A percentile compares a stretch with the other conserved stretches of the same genome.
These are phyloP conservation scores for Microcebus lehilahytsara DNA, from an alignment of 2,113 vertebrate genomes.

Conservation along the genomic window DNA sequence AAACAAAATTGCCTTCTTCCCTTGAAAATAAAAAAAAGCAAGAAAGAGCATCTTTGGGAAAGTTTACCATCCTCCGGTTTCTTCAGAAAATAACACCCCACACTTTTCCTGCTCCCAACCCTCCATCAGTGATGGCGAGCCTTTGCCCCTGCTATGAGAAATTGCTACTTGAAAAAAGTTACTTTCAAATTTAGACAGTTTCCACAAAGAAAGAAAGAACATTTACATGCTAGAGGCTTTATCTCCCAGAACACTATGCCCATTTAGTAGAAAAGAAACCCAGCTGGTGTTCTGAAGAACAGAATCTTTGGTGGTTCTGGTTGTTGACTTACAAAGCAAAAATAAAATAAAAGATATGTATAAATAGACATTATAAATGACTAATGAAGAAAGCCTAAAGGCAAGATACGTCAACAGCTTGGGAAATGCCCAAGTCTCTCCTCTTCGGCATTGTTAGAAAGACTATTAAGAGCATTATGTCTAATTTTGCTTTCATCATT, in stretches of 20 bases:
- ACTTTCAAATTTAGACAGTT: slow-evolving; percentile 41
- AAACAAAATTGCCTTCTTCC: background rate
- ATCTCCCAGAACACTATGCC: background rate
- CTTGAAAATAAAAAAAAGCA: background rate
- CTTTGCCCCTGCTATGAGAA: slow-evolving; percentile 21
- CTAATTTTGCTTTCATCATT: slow-evolving; percentile 54
- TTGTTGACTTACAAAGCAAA: background rate
- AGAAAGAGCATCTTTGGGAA: background rate
- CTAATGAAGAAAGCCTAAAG: slow-evolving; percentile 38
- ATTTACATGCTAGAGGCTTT: slow-evolving; percentile 12
- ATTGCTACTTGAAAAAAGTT: slow-evolving; percentile 48
- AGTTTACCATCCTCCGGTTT: background rate
- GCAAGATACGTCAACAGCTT: background rate
- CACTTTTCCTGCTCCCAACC: background rate
- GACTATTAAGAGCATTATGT: background rate
- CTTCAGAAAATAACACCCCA: slow-evolving; percentile 15
- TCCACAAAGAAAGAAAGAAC: slow-evolving; percentile 42
- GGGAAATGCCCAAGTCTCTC: slow-evolving; percentile 4
- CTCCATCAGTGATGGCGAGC: background rate
- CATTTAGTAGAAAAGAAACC: slow-evolving; percentile 37
- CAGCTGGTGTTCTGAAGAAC: slow-evolving; percentile 44
- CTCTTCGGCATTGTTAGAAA: background rate
- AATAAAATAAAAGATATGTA: slow-evolving; percentile 42
- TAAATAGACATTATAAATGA: slow-evolving; percentile 48
- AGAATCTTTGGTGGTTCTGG: slow-evolving; percentile 1